Percentiles rank a stretch among this genome's conserved stretches.
Conservation (phyloP, 1,140 invertebrate species). For the Venturia canescens region DNA sequence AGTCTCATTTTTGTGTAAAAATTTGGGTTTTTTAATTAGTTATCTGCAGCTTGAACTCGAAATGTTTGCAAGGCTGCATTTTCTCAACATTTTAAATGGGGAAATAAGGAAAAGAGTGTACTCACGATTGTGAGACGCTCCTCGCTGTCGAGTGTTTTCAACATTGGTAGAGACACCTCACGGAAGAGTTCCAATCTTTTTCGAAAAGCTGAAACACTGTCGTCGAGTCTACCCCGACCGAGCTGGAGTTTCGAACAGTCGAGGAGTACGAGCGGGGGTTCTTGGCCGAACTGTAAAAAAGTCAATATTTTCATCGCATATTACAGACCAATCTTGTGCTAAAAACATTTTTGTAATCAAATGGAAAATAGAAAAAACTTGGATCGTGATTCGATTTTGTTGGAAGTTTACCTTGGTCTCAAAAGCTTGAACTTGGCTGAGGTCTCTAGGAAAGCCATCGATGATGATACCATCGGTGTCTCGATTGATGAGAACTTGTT, state of each 20-base stretch:
- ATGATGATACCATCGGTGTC: constrained; percentile 86
- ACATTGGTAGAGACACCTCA: constrained; percentile 90
- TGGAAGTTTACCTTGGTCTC: constrained; percentile 82
- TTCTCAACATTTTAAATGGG: not conserved
- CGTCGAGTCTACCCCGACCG: constrained; percentile 87
- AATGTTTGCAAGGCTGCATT: no score
- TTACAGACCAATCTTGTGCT: constrained; percentile 31
- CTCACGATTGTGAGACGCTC: constrained; percentile 88
- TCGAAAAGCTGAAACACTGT: constrained; percentile 89
- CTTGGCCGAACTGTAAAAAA: constrained; percentile 82
- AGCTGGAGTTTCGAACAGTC: constrained; percentile 92
- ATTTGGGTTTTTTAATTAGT: no score
- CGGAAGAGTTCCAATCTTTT: constrained; percentile 90
- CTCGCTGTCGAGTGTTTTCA: constrained; percentile 88
- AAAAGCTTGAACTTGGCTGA: constrained; percentile 90
- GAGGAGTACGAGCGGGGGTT: constrained; percentile 86
- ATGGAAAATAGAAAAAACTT: no score
- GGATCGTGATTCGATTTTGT: no score
- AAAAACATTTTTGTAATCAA: not conserved
- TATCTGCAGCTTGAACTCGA: no score
- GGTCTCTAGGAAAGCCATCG: constrained; percentile 92
- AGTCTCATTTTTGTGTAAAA: no score
- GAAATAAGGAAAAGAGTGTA: constrained; percentile 48
- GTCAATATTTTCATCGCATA: constrained; percentile 30
- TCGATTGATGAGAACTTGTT: constrained; percentile 78